phyloP scores from a whole-genome alignment of 2,797 vertebrate species.

The Sorex maritimensis region DNA sequence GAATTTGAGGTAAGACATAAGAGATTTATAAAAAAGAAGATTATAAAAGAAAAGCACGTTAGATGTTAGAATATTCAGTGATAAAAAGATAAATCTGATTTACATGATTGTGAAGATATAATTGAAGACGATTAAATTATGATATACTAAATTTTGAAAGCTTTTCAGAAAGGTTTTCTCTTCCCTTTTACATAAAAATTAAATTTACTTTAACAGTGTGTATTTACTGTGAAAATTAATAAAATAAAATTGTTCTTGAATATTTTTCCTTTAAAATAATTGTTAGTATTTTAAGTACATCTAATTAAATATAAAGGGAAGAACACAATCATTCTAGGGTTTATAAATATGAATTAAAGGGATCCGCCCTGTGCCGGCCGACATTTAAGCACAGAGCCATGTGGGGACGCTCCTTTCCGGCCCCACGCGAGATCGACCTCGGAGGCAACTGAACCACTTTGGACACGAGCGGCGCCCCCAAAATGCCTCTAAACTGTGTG shows the following conservation, averaged over 20 bases:
- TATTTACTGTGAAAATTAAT: slow-evolving; percentile 7
- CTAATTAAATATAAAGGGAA: neutral
- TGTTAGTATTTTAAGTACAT: neutral
- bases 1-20: neutral
- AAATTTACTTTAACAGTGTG: neutral
- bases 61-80: neutral
- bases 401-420: too few relatives aligned
- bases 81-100: neutral
- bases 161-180: neutral
- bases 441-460: too few relatives aligned
- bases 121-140: slow-evolving; percentile 2
- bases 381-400: too few relatives aligned
- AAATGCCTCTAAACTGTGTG: too few relatives aligned
- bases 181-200: neutral
- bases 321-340: neutral
- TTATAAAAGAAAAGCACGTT: neutral
- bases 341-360: slow-evolving; percentile 4
- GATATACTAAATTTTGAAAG: neutral
- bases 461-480: too few relatives aligned
- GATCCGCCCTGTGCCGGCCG: too few relatives aligned
- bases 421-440: too few relatives aligned
- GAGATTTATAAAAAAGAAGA: neutral
- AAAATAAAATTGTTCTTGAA: neutral
- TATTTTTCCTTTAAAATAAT: neutral
- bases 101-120: too few relatives aligned